A percentile compares a stretch with the other conserved stretches of the same genome.
Conservation (phyloP, 2,888 invertebrate genomes). For the Urechis unicinctus region DNA sequence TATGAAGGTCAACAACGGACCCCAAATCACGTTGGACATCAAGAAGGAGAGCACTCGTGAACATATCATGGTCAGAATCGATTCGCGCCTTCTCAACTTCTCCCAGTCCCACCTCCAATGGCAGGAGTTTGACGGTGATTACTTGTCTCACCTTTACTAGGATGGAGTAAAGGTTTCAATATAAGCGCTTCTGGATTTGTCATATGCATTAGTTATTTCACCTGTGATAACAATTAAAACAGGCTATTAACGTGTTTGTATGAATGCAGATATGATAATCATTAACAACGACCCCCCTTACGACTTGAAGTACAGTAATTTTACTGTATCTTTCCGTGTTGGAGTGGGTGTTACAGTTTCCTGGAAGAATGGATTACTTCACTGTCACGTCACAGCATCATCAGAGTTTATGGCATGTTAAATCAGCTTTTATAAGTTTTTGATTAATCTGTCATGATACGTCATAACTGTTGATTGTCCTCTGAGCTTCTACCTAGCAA, state of each 20-base stretch:
- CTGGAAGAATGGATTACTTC: neutral
- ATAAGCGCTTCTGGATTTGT: too few relatives aligned
- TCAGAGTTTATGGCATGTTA: neutral
- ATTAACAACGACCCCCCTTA: neutral
- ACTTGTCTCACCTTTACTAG: neutral
- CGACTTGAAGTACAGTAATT: neutral
- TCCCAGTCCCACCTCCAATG: neutral
- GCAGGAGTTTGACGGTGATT: neutral
- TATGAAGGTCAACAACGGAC: neutral
- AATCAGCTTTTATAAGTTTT: too few relatives aligned
- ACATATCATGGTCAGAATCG: neutral
- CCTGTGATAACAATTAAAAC: too few relatives aligned
- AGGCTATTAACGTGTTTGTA: too few relatives aligned
- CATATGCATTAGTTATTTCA: too few relatives aligned
- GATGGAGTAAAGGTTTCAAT: too few relatives aligned
- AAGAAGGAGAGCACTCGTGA: neutral
- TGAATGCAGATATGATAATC: neutral
- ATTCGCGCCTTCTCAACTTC: neutral
- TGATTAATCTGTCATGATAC: neutral
- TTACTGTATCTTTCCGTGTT: neutral
- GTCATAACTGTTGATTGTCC: neutral
- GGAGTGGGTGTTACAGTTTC: neutral
- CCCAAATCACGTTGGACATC: neutral
- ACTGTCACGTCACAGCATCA: neutral
- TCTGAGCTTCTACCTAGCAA: neutral